These are phyloP conservation scores for Microdon myrmicae DNA, from an alignment of 2,888 invertebrate species.

Conservation along the genomic window DNA sequence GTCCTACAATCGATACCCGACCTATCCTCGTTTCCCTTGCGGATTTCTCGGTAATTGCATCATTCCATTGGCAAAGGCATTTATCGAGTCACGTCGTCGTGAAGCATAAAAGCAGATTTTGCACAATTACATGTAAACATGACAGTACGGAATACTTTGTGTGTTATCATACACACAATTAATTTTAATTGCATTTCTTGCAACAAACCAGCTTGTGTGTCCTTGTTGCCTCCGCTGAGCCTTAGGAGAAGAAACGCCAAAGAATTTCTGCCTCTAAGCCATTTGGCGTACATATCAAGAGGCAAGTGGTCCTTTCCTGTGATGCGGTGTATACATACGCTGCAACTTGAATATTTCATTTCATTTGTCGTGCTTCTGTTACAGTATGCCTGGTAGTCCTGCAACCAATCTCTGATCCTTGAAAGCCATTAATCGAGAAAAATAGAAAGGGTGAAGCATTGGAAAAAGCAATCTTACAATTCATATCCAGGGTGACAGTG, in stretches of 20 bases:
- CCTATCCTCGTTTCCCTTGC: too few species aligned
- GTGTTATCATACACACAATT: slow-evolving; percentile 55
- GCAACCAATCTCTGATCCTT: too few species aligned
- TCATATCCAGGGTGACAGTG: slow-evolving; percentile 76
- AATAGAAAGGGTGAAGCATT: slow-evolving; percentile 6
- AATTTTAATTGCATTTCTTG: slow-evolving; percentile 54
- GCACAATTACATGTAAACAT: slow-evolving; percentile 31
- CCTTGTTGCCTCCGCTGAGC: slow-evolving; percentile 3
- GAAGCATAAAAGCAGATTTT: slow-evolving; percentile 33
- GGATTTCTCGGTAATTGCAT: slow-evolving; percentile 18
- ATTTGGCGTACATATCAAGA: slow-evolving; percentile 7
- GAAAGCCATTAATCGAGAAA: too few species aligned
- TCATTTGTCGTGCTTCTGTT: slow-evolving; percentile 5
- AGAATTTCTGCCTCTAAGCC: slow-evolving; percentile 3
- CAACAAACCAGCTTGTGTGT: slow-evolving; percentile 21
- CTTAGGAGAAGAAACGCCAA: not conserved
- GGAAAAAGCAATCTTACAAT: slow-evolving; percentile 67
- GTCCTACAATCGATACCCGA: too few species aligned
- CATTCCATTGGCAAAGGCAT: slow-evolving; percentile 6
- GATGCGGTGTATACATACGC: slow-evolving; percentile 18
- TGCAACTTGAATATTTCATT: not conserved
- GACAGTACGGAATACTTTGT: slow-evolving; percentile 27
- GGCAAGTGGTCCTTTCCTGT: slow-evolving; percentile 5
- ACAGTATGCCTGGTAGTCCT: too few species aligned
- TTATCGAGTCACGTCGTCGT: slow-evolving; percentile 23